Conservation (phyloP, 2,113 vertebrate genomes). For the Hemicordylus capensis region DNA sequence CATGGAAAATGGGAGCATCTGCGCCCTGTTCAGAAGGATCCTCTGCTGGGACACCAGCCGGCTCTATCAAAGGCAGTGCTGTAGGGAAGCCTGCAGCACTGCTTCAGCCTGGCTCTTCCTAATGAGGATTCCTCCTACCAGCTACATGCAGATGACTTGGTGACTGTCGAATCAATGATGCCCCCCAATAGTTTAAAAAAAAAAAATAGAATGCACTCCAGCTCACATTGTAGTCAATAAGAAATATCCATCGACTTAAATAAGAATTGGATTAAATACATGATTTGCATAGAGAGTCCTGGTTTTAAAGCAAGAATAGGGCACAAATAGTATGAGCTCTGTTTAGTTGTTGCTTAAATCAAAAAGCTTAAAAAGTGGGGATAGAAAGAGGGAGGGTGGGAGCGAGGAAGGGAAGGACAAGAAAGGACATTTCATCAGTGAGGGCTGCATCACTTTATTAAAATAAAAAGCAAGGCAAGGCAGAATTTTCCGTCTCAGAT, state of each 20-base stretch:
- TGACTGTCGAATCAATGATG: conserved; percentile 20
- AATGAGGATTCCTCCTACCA: conserved; percentile 7
- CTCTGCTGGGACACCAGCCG: conserved; percentile 7
- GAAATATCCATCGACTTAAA: background rate
- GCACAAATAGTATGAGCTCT: background rate
- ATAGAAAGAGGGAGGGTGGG: background rate
- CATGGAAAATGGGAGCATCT: conserved; percentile 46
- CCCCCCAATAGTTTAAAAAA: background rate
- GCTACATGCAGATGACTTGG: background rate
- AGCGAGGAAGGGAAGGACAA: conserved; percentile 62
- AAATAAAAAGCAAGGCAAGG: conserved; percentile 58
- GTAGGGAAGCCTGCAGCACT: background rate
- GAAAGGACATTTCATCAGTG: conserved; percentile 62
- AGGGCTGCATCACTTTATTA: conserved; percentile 60
- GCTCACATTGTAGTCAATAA: background rate
- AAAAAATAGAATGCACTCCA: background rate
- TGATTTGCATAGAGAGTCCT: background rate
- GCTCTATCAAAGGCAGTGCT: conserved; percentile 26
- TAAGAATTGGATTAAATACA: background rate
- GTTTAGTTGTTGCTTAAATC: conserved; percentile 17
- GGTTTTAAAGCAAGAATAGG: background rate
- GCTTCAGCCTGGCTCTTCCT: background rate
- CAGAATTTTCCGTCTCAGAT: conserved; percentile 71
- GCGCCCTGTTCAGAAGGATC: conserved; percentile 11
- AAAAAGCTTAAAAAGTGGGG: conserved; percentile 16